Evolutionary conservation across 2,113 vertebrate genomes (phyloP).

Genomic region (Cephalopterus ornatus): DNA sequence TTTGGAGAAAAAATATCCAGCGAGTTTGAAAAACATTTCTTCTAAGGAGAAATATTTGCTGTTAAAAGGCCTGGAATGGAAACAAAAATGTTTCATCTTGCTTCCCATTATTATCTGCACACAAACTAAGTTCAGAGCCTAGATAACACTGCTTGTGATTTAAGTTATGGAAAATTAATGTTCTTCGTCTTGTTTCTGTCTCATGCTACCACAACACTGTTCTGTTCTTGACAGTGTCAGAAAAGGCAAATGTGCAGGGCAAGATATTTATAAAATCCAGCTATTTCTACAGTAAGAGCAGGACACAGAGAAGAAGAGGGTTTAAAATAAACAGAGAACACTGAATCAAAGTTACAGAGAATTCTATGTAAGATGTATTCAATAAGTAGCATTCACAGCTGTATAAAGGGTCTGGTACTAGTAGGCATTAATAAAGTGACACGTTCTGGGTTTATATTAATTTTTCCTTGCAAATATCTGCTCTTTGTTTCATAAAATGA

Average conservation of each 20-base stretch:
- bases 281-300: not conserved
- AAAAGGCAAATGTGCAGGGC: constrained; percentile 38
- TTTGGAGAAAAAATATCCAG: not conserved
- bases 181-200: constrained; percentile 70
- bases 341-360: not conserved
- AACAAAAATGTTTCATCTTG: constrained; percentile 48
- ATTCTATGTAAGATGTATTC: not conserved
- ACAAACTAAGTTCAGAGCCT: constrained; percentile 17
- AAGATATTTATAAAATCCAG: constrained; percentile 41
- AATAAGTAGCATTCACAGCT: not conserved
- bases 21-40: not conserved
- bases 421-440: not conserved
- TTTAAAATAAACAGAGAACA: not conserved
- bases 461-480: not conserved
- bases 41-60: not conserved
- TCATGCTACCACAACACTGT: constrained; percentile 30
- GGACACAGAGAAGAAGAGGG: not conserved
- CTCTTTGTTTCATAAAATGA: not conserved
- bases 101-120: constrained; percentile 26
- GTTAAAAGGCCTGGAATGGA: constrained; percentile 8
- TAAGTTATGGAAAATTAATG: constrained; percentile 21
- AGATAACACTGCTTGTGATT: constrained; percentile 19
- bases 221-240: constrained; percentile 64
- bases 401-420: not conserved
- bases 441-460: not conserved